These are phyloP conservation scores for Archegozetes longisetosus DNA, from an alignment of 1,140 invertebrate genomes.

Conservation along the genomic window DNA sequence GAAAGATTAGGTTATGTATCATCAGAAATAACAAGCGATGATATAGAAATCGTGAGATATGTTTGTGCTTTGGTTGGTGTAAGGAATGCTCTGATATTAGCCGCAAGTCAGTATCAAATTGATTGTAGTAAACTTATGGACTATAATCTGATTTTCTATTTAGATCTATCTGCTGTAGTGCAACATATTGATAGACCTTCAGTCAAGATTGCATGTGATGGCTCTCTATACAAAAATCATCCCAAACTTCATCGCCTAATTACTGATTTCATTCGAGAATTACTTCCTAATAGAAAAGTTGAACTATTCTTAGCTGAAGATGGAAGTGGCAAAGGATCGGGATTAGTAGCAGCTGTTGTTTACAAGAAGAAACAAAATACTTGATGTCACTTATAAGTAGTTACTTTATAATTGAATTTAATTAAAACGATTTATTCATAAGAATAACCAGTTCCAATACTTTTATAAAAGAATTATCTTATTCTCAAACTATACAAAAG, in stretches of 20 bases:
- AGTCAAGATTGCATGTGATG: slow-evolving; percentile 63
- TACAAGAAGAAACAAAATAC: not conserved
- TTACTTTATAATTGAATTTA: no score
- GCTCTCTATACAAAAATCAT: slow-evolving; percentile 69
- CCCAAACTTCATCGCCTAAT: slow-evolving; percentile 57
- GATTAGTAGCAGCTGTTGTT: slow-evolving; percentile 51
- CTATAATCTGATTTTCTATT: not conserved
- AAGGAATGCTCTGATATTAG: not conserved
- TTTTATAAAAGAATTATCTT: no score
- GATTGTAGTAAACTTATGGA: not conserved
- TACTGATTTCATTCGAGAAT: slow-evolving; percentile 47
- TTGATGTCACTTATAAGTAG: no score
- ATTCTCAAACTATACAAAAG: no score
- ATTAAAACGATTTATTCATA: no score
- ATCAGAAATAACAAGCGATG: not conserved
- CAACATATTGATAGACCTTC: slow-evolving; percentile 45
- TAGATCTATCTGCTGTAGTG: not conserved
- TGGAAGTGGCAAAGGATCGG: slow-evolving; percentile 62
- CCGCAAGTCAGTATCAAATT: not conserved
- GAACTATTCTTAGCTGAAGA: slow-evolving; percentile 52
- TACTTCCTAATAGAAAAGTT: slow-evolving; percentile 37
- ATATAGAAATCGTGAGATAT: not conserved
- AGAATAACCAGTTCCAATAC: no score
- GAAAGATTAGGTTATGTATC: not conserved
- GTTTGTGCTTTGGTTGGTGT: not conserved